Conservation (phyloP, 1,140 invertebrate species). For the Aphelinus certus region DNA sequence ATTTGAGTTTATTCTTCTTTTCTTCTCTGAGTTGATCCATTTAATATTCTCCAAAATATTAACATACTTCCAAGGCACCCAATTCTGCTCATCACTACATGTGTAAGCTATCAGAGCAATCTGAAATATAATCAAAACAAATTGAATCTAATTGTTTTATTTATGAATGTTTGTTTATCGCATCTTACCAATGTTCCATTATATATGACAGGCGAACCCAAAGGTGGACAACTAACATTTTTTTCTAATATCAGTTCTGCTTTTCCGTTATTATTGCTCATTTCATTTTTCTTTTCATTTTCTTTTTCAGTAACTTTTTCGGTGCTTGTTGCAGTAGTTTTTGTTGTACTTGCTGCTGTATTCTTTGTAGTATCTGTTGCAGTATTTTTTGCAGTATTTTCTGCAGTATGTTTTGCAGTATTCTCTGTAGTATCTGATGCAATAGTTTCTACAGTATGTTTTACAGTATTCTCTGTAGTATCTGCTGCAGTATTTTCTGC, state of each 20-base stretch:
- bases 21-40: slow-evolving; percentile 43
- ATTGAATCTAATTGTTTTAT: background rate
- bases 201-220: slow-evolving; percentile 47
- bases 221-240: slow-evolving; percentile 45
- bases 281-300: background rate
- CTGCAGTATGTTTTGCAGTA: no score
- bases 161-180: background rate
- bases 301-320: background rate
- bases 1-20: background rate
- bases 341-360: no score
- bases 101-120: slow-evolving; percentile 50
- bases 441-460: no score
- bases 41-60: slow-evolving; percentile 47
- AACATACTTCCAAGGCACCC: slow-evolving; percentile 52
- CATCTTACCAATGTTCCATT: slow-evolving; percentile 42
- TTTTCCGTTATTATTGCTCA: background rate
- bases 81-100: slow-evolving; percentile 48
- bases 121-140: slow-evolving; percentile 36
- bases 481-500: no score
- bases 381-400: no score
- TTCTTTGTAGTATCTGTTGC: no score
- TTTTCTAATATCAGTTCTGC: slow-evolving; percentile 17
- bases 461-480: no score
- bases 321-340: background rate
- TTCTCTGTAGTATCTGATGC: no score